Percentiles rank a stretch among this genome's conserved stretches.
phyloP scores from a whole-genome alignment of 2,797 vertebrate species.

The Austrolebias charrua region DNA sequence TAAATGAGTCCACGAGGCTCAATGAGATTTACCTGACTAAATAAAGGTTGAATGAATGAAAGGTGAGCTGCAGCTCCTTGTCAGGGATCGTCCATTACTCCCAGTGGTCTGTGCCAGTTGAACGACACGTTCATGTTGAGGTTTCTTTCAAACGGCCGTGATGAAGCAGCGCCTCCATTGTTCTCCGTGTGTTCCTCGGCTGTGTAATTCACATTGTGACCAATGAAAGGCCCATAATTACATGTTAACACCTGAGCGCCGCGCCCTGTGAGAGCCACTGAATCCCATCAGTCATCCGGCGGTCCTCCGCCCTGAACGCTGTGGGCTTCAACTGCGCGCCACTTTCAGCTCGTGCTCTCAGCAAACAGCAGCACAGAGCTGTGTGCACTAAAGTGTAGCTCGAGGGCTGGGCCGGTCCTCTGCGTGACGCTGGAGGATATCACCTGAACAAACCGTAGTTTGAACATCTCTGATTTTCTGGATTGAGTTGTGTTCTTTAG shows the following conservation, averaged over 20 bases:
- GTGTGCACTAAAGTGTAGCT: slow-evolving; percentile 76
- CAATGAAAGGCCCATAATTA: slow-evolving; percentile 83
- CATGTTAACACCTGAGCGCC: slow-evolving; percentile 75
- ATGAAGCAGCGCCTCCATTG: slow-evolving; percentile 61
- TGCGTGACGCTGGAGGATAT: slow-evolving; percentile 31
- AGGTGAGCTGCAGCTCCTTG: not conserved
- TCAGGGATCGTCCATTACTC: slow-evolving; percentile 9
- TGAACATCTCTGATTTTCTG: slow-evolving; percentile 41
- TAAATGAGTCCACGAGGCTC: no score
- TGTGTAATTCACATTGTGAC: slow-evolving; percentile 74
- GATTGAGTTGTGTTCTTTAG: slow-evolving; percentile 37
- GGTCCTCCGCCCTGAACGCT: slow-evolving; percentile 67
- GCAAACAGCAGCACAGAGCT: slow-evolving; percentile 74
- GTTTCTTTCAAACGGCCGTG: slow-evolving; percentile 51
- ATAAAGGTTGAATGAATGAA: no score
- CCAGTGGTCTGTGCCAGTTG: not conserved
- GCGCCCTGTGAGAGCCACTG: slow-evolving; percentile 76
- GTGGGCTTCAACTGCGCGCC: slow-evolving; percentile 59
- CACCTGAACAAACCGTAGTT: slow-evolving; percentile 56
- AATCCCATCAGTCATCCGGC: slow-evolving; percentile 78
- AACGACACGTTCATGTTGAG: no score
- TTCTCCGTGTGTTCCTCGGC: slow-evolving; percentile 58
- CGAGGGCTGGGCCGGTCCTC: slow-evolving; percentile 75
- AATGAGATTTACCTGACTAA: no score
- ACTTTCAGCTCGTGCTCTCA: slow-evolving; percentile 64